Conservation (phyloP, 2,113 vertebrate genomes). For the Dasyprocta punctata region DNA sequence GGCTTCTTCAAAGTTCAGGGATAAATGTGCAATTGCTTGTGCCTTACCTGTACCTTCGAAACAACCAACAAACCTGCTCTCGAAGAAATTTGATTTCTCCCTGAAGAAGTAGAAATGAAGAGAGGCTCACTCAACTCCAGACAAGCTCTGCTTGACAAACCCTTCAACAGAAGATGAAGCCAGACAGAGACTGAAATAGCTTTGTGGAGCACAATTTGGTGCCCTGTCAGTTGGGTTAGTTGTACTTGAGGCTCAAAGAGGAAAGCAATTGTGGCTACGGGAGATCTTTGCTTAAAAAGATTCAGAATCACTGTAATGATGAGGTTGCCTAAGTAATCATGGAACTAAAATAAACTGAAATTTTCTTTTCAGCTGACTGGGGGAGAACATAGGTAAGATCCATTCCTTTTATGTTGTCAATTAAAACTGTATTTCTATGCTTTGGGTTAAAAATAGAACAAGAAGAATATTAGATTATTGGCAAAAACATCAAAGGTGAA, state of each 20-base stretch:
- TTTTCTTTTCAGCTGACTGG: background rate
- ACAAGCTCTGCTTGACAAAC: conserved; percentile 75
- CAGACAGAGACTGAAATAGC: conserved; percentile 59
- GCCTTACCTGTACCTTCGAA: conserved; percentile 61
- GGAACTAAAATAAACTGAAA: background rate
- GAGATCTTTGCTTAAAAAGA: conserved; percentile 3
- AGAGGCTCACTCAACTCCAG: conserved; percentile 72
- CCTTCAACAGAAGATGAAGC: conserved; percentile 76
- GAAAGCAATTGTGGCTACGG: conserved; percentile 45
- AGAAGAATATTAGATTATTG: conserved; percentile 23
- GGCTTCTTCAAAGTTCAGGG: conserved; percentile 75
- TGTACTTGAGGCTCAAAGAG: conserved; percentile 34
- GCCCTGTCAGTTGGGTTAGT: conserved; percentile 70
- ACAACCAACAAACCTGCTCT: conserved; percentile 63
- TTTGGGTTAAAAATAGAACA: conserved; percentile 31
- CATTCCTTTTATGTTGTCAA: background rate
- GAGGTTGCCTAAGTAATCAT: conserved; percentile 36
- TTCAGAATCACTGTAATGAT: conserved; percentile 23
- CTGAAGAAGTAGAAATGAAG: conserved; percentile 69
- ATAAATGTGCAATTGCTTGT: conserved; percentile 70
- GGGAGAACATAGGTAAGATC: background rate
- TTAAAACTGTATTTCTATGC: conserved; percentile 25
- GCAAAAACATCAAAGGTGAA: conserved; percentile 29
- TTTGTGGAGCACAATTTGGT: conserved; percentile 51
- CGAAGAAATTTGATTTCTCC: conserved; percentile 77